Base-by-base conservation (phyloP, 1,140 invertebrate species). In the Aradophagus sp. region DNA sequence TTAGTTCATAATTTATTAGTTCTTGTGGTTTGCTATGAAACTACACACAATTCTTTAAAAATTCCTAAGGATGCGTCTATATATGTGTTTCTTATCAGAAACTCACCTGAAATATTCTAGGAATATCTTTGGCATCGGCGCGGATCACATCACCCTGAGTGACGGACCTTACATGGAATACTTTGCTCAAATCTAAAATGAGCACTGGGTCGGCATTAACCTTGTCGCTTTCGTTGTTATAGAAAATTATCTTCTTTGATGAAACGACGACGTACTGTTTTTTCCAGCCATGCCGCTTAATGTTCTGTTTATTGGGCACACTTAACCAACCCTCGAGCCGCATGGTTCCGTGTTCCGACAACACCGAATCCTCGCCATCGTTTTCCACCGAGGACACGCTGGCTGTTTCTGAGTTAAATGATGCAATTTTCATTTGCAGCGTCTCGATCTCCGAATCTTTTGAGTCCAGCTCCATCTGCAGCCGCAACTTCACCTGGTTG, bases 141-240 rank as follows among this genome's bases (percentile, higher is more conserved):
- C 97, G 90, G 81, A 98, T 97, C 63, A 99, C 97, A 90, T 99
- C 97, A 77, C 97, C 97, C 87, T 99, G 97, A 47, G 97, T 99
- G 41, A 99, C 97, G 58, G 96, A 94, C 74, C 97, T 91, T 56
- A 99, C 97, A 87, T 99, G 97, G 87, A 98, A 99, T 76, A 99
- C 92, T 92, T 99, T 99, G 84, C 96, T 97, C 75, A 99, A 90
- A 89, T 99, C 97, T 68, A 99, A 87, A 78, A 98, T 96, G 77
- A 98, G 90, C 42, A 94, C 91, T 10, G 97, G 97, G 89, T 97
- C 95, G 7, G 95, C 93, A 78, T 98, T 97, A 84, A 94, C 91
- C 84, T 97, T 97, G 79, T 98, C 96, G 76, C 88, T 93, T 85
- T 98, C 97, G 14, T 92, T 93, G 86, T 98, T 97, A 80, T 98